These are phyloP conservation scores for Pseudanteris insignis DNA, from an alignment of 2,888 invertebrate species.

Conservation along the genomic window DNA sequence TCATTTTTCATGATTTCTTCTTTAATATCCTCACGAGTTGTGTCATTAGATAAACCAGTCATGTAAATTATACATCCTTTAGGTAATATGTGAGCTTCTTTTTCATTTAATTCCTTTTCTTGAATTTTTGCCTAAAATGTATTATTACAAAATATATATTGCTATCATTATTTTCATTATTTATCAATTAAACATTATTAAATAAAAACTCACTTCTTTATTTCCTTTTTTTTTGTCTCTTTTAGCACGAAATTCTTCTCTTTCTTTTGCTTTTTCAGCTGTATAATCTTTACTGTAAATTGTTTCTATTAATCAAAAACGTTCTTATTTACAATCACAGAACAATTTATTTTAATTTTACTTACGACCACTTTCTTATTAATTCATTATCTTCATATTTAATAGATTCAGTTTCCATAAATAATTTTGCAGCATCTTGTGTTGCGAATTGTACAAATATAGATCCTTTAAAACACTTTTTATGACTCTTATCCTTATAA, in stretches of 20 bases:
- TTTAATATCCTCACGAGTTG: conserved; percentile 79
- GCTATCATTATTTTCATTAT: conserved; percentile 3
- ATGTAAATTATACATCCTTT: conserved; percentile 81
- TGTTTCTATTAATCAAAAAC: background rate
- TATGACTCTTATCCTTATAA: conserved; percentile 73
- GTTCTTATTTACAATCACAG: conserved; percentile 9
- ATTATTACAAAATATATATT: conserved; percentile 42
- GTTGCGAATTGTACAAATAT: conserved; percentile 88
- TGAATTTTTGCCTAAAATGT: conserved; percentile 40
- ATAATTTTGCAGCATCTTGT: conserved; percentile 82
- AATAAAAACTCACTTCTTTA: background rate
- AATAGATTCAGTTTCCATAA: conserved; percentile 74
- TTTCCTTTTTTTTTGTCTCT: conserved; percentile 60
- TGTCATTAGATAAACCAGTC: conserved; percentile 71
- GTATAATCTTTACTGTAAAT: conserved; percentile 69
- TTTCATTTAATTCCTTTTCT: conserved; percentile 35
- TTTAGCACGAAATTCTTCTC: conserved; percentile 70
- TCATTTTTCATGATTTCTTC: conserved; percentile 73
- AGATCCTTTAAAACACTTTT: conserved; percentile 88
- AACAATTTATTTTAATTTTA: conserved; percentile 35
- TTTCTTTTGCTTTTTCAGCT: conserved; percentile 75
- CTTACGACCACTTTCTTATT: conserved; percentile 75
- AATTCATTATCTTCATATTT: conserved; percentile 76
- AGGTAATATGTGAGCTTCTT: conserved; percentile 69
- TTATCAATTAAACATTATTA: background rate